Evolutionary conservation across 2,797 vertebrate species (phyloP).

Genomic region (Tinamus major): DNA sequence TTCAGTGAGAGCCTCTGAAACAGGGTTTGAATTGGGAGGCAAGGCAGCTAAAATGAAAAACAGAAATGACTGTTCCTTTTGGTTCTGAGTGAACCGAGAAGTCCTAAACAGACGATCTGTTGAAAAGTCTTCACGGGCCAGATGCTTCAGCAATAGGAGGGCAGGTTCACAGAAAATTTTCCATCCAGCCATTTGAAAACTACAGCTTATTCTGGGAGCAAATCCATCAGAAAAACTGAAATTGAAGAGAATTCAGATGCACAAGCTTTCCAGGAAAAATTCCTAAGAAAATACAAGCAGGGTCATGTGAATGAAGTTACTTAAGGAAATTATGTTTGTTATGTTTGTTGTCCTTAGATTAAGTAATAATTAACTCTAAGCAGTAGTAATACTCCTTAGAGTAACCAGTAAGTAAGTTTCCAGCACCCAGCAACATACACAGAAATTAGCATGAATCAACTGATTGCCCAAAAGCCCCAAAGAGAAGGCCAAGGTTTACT

Average conservation of each 20-base stretch:
- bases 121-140: slow-evolving; percentile 24
- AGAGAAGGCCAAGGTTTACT: not conserved
- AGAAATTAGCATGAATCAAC: not conserved
- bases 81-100: not conserved
- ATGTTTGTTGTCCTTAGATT: not conserved
- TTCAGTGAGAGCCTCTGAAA: not conserved
- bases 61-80: not conserved
- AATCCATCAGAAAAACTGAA: not conserved
- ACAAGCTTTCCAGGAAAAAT: slow-evolving; percentile 43
- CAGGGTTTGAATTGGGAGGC: not conserved
- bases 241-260: not conserved
- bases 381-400: not conserved
- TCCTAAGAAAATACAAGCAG: slow-evolving; percentile 10
- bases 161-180: slow-evolving; percentile 34
- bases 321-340: not conserved
- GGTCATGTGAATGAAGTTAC: not conserved
- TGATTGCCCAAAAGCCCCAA: not conserved
- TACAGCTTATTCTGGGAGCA: slow-evolving; percentile 28
- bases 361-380: not conserved
- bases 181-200: slow-evolving; percentile 31
- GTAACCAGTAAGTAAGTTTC: not conserved
- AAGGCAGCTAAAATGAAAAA: not conserved
- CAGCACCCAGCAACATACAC: not conserved
- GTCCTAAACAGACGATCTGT: slow-evolving; percentile 3
- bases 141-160: not conserved